A percentile compares a stretch with the other conserved stretches of the same genome.
These are phyloP conservation scores for Actenoides hombroni DNA, from an alignment of 2,113 vertebrate species.

Conservation along the genomic window DNA sequence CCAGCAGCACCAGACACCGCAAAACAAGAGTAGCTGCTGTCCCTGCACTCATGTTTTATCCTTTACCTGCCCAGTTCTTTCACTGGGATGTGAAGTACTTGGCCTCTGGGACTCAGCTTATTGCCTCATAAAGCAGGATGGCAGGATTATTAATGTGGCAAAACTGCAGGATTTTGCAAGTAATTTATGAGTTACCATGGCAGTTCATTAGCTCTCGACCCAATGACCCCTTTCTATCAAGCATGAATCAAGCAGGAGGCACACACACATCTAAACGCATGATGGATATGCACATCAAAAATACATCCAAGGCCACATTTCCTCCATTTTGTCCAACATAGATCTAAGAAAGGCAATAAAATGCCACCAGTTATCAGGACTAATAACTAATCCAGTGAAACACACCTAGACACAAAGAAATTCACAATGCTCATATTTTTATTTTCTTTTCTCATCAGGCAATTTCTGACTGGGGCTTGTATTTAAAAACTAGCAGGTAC, in stretches of 20 bases:
- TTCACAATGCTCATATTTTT: neutral
- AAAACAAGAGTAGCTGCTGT: neutral
- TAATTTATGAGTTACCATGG: constrained; percentile 46
- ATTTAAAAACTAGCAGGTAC: neutral
- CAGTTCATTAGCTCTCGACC: constrained; percentile 36
- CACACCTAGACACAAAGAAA: neutral
- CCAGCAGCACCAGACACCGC: neutral
- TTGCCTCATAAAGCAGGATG: constrained; percentile 47
- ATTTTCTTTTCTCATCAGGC: neutral
- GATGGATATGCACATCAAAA: neutral
- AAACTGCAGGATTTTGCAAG: constrained; percentile 36
- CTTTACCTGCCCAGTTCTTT: neutral
- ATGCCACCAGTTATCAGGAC: neutral
- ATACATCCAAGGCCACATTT: neutral
- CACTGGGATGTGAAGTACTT: neutral
- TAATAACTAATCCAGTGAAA: neutral
- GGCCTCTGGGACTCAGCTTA: constrained; percentile 9
- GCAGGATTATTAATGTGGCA: constrained; percentile 49
- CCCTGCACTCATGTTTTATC: neutral
- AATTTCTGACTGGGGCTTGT: neutral
- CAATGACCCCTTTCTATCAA: neutral
- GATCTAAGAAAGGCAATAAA: neutral
- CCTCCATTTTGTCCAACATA: neutral
- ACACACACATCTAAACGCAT: neutral
- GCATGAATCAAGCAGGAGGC: constrained; percentile 16